Evolutionary conservation across 2,888 invertebrate species (phyloP), one percentile per base, ranked within the genome.

Genomic region (Scaptomyza reducta): DNA sequence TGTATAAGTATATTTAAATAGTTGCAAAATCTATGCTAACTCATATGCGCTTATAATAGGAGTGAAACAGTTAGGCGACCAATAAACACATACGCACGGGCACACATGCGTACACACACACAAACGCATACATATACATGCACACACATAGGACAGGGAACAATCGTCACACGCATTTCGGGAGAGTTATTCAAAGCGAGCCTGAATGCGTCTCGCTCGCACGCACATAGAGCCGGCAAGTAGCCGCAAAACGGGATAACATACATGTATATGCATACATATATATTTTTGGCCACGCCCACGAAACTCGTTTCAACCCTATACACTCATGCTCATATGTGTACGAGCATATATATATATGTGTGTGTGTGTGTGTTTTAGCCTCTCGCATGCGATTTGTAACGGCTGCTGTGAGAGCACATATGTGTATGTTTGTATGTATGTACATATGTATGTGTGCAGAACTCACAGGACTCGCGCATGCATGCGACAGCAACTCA

Each of bases 291-390:
- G 60, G 77, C 77, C 77, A 77, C 77, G 80, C 77, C 77, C 67
- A 57, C 45, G 59, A 46, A 63, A 74, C 67, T 74, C 71, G 72
- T 78, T 77, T 78, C 77, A 78, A 58, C 77, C 77, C 69, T 68
- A 64, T 56, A 65, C 60, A 47, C 42, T 33, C 16, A 50, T 42
- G 50, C 33, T 40, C 41, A 44, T 14, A 11, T 42, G 44, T 29
- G 40, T 22, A 31, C 22, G 22, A 22, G 3, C n/a, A n/a, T n/a
- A n/a, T n/a, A 22, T 22, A 44, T 14, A 11, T 42, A 40, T 29
- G 40, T 25, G 16, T 22, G 22, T 22, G 22, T 22, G 22, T 18
- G 14, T 44, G 58, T 41, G 63, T 56, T 62, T 55, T 69, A 59
- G 51, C 62, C 59, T 73, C 74, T 62, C 45, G 40, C 45, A 45